Conservation (phyloP, 2,888 invertebrate genomes). For the Octodonta nipae region DNA sequence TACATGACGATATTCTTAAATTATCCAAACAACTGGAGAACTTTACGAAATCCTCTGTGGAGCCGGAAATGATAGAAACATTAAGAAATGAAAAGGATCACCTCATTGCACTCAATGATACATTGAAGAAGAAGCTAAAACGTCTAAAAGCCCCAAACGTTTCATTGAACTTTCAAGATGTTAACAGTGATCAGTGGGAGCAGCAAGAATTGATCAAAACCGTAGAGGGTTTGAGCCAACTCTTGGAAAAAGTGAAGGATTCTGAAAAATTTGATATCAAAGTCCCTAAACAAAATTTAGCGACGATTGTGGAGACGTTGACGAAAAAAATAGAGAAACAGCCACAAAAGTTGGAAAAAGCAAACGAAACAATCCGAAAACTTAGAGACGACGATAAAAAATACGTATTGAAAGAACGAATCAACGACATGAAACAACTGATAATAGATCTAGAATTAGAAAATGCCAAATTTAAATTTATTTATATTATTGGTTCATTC, state of each 20-base stretch:
- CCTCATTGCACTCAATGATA: constrained; percentile 13
- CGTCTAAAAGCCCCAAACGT: constrained; percentile 9
- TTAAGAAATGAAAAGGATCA: constrained; percentile 16
- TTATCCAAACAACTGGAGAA: constrained; percentile 16
- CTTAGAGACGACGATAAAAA: constrained; percentile 20
- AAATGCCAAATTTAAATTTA: constrained; percentile 19
- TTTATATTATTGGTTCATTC: too few species aligned
- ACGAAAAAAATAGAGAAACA: constrained; percentile 18
- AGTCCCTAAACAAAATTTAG: constrained; percentile 12
- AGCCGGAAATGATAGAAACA: constrained; percentile 13
- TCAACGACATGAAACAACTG: constrained; percentile 18
- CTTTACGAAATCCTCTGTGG: constrained; percentile 12
- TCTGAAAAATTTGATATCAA: constrained; percentile 16
- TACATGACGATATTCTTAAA: constrained; percentile 16
- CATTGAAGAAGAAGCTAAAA: constrained; percentile 15
- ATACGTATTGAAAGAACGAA: constrained; percentile 17
- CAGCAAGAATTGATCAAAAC: constrained; percentile 16
- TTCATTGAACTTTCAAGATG: constrained; percentile 7
- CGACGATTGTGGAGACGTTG: constrained; percentile 12
- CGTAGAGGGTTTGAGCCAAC: constrained; percentile 15
- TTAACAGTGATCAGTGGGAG: constrained; percentile 12
- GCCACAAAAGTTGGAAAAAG: constrained; percentile 14
- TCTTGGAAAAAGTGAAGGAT: constrained; percentile 15
- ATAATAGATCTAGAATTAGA: constrained; percentile 19
- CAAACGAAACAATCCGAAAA: constrained; percentile 15